phyloP scores from a whole-genome alignment of 1,140 invertebrate genomes.

The Drosophila trapezifrons region DNA sequence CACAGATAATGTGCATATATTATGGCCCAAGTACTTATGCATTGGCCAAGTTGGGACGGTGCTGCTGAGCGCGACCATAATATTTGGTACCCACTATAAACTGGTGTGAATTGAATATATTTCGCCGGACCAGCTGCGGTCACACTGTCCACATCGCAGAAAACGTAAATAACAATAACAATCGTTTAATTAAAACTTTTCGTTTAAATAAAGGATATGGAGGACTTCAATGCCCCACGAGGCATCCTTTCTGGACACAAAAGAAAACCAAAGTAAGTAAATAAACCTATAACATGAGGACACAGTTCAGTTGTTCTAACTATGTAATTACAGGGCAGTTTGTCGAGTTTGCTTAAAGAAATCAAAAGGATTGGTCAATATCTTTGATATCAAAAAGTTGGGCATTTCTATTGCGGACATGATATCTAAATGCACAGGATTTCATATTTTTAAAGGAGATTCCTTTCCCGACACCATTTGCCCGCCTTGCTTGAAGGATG shows the following conservation, averaged over 20 bases:
- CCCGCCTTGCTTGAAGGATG: background rate
- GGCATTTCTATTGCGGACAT: background rate
- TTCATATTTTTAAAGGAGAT: background rate
- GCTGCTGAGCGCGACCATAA: background rate
- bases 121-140: background rate
- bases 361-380: background rate
- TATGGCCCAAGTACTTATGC: too few species aligned
- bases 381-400: background rate
- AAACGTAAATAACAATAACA: background rate
- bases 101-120: background rate
- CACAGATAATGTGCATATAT: too few species aligned
- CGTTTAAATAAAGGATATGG: background rate
- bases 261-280: background rate
- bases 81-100: background rate
- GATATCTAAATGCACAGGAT: background rate
- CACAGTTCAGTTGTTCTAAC: background rate
- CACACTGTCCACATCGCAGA: background rate
- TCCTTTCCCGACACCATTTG: slow-evolving; percentile 1
- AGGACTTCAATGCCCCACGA: background rate
- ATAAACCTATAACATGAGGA: background rate
- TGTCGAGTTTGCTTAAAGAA: slow-evolving; percentile 1
- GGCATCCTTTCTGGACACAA: background rate
- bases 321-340: background rate
- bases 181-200: background rate
- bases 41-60: too few species aligned